Base-by-base conservation (phyloP, 2,797 vertebrate genomes). In the Pachyuromys duprasi region DNA sequence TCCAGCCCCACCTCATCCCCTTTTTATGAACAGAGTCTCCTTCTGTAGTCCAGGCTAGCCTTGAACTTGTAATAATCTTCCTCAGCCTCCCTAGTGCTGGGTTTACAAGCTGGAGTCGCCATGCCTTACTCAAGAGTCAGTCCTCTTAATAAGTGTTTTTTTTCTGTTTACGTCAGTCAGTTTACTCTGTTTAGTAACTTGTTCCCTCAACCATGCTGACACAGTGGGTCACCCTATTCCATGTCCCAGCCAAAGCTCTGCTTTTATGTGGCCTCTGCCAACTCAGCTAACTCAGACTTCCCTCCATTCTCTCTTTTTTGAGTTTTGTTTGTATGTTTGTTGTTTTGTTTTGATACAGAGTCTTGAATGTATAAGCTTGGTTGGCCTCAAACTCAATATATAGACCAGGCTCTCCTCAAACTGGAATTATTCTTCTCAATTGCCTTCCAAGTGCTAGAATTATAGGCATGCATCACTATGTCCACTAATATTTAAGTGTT, bases 91-190 rank as follows among this genome's bases (percentile, higher is more conserved):
- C 8, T 1, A 28, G 22, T 70, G 67, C 67, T 57, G 67, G 8
- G 14, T 13, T 72, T 72, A 70, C 5, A 36, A 33, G 33, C 14
- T 2, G 36, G 49, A 24, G 8, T 33, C 84, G 39, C 7, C 8
- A 13, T n/a, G 17, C 42, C 42, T 67, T 42, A 42, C 17, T 49
- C 17, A 17, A n/a, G 39, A 45, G 49, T 49, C 11, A 45, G 53
- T 53, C 11, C 39, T 93, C 83, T 95, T 22, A 91, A 89, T 45
- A 82, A 81, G 28, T 94, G 74, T 42, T 53, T 82, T 53, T 82
- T 88, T 91, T 89, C 80, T 79, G 55, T 36, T 87, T 45, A 63
- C 86, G n/a, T 65, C 31, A 31, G 62, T 75, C 75, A 28, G 11
- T 83, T 91, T 87, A 55, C n/a, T 57, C 83, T 89, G 42, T 39